Evolutionary conservation across 2,888 invertebrate species (phyloP).

Genomic region (Alitta virens): DNA sequence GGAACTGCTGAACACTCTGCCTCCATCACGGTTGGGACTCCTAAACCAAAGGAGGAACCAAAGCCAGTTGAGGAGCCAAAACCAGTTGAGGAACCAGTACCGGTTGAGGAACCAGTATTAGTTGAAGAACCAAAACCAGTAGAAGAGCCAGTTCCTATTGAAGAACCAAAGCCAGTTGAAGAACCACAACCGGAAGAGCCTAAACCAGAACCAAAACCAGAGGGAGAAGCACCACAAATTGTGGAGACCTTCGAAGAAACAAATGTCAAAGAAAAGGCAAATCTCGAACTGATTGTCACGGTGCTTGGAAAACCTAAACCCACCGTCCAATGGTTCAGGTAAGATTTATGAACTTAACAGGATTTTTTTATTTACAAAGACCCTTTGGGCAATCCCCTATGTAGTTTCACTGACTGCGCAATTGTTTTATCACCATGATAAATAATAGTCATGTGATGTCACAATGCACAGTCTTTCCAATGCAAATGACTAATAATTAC

Average conservation of each 20-base stretch:
- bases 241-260: slow-evolving; percentile 83
- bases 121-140: slow-evolving; percentile 41
- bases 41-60: slow-evolving; percentile 30
- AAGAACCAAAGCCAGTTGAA: slow-evolving; percentile 56
- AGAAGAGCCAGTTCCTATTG: slow-evolving; percentile 82
- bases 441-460: too few relatives aligned
- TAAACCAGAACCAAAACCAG: slow-evolving; percentile 46
- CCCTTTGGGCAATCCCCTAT: too few relatives aligned
- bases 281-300: slow-evolving; percentile 67
- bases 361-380: too few relatives aligned
- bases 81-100: slow-evolving; percentile 21
- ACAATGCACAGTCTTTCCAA: too few relatives aligned
- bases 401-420: too few relatives aligned
- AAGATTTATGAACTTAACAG: slow-evolving; percentile 60
- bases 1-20: slow-evolving; percentile 25
- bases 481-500: too few relatives aligned
- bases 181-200: slow-evolving; percentile 20
- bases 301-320: slow-evolving; percentile 87
- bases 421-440: too few relatives aligned
- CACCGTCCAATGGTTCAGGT: slow-evolving; percentile 82
- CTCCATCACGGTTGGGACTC: slow-evolving; percentile 68
- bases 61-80: slow-evolving; percentile 18
- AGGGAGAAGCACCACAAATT: slow-evolving; percentile 80
- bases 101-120: neutral
- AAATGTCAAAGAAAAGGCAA: slow-evolving; percentile 51